A percentile compares a stretch with the other conserved stretches of the same genome.
Conservation (phyloP, 2,888 invertebrate species). For the Athalia circularis region DNA sequence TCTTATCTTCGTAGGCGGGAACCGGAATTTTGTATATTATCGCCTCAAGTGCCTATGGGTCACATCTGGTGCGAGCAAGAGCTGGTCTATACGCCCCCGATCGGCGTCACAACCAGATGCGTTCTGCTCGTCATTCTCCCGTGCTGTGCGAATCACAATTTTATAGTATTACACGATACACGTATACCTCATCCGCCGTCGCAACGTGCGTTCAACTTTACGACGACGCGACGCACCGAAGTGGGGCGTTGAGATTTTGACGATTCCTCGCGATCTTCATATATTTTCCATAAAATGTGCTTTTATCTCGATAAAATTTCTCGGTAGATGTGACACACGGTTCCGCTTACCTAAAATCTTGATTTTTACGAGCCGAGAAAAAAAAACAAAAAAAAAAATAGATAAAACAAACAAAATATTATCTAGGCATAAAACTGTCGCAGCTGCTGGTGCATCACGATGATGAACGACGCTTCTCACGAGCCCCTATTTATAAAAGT, state of each 20-base stretch:
- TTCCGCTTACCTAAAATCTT: neutral
- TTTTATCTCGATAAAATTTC: conserved; percentile 1
- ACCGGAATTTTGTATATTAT: conserved; percentile 65
- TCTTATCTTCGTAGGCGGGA: conserved; percentile 69
- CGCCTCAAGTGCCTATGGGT: conserved; percentile 48
- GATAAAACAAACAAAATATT: neutral
- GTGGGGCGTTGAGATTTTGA: conserved; percentile 17
- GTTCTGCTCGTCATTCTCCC: conserved; percentile 30
- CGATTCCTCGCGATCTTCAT: neutral
- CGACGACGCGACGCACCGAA: neutral
- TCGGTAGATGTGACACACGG: neutral
- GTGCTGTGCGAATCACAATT: conserved; percentile 21
- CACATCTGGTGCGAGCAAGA: conserved; percentile 38
- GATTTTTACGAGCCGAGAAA: neutral
- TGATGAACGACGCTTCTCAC: too few species aligned
- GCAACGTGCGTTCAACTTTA: conserved; percentile 22
- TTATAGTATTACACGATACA: conserved; percentile 5
- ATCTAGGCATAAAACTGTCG: too few species aligned
- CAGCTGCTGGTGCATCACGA: too few species aligned
- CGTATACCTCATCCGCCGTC: neutral
- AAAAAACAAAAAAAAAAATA: neutral
- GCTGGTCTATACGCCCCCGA: conserved; percentile 42
- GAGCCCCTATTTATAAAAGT: too few species aligned
- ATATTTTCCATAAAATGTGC: neutral
- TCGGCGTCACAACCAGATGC: conserved; percentile 39